A percentile compares a stretch with the other conserved stretches of the same genome.
These are phyloP conservation scores for Tenthredo mesomela DNA, from an alignment of 2,888 invertebrate species.

Conservation along the genomic window DNA sequence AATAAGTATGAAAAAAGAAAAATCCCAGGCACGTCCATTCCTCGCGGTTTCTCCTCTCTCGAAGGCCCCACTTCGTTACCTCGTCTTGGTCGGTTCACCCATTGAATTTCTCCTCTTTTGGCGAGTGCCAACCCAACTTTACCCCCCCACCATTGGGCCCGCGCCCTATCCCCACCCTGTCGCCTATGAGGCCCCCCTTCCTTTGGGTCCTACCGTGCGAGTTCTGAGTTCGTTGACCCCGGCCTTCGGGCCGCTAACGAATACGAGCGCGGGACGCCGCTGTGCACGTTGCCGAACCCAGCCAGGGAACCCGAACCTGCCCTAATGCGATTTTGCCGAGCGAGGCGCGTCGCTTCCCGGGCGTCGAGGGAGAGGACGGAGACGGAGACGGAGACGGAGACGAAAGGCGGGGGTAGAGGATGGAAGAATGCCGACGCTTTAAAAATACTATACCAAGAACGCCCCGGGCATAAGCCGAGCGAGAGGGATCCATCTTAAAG, in stretches of 20 bases:
- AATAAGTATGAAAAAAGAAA: background rate
- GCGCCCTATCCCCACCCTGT: slow-evolving; percentile 58
- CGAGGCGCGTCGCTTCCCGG: slow-evolving; percentile 28
- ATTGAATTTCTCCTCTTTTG: slow-evolving; percentile 75
- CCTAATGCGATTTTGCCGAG: slow-evolving; percentile 67
- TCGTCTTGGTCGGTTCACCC: slow-evolving; percentile 60
- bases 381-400: slow-evolving; percentile 44
- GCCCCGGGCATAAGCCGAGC: slow-evolving; percentile 27
- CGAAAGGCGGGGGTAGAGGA: slow-evolving; percentile 54
- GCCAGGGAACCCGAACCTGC: slow-evolving; percentile 70
- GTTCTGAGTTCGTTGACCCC: slow-evolving; percentile 78
- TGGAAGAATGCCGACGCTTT: slow-evolving; percentile 60
- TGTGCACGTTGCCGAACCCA: slow-evolving; percentile 74
- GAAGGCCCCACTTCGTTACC: slow-evolving; percentile 1
- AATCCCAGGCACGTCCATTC: background rate
- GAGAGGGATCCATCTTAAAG: slow-evolving; percentile 42
- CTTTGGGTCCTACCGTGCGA: slow-evolving; percentile 59
- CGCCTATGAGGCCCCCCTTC: slow-evolving; percentile 37
- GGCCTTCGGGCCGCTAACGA: slow-evolving; percentile 78
- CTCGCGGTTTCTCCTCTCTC: background rate
- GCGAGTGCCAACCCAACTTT: slow-evolving; percentile 65
- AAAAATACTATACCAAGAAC: slow-evolving; percentile 51
- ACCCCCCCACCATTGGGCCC: slow-evolving; percentile 54
- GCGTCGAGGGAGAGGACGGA: slow-evolving; percentile 7
- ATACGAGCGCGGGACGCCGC: slow-evolving; percentile 74